A percentile compares a stretch with the other conserved stretches of the same genome.
Conservation (phyloP, 2,113 vertebrate species). For the Stigmatopora nigra region DNA sequence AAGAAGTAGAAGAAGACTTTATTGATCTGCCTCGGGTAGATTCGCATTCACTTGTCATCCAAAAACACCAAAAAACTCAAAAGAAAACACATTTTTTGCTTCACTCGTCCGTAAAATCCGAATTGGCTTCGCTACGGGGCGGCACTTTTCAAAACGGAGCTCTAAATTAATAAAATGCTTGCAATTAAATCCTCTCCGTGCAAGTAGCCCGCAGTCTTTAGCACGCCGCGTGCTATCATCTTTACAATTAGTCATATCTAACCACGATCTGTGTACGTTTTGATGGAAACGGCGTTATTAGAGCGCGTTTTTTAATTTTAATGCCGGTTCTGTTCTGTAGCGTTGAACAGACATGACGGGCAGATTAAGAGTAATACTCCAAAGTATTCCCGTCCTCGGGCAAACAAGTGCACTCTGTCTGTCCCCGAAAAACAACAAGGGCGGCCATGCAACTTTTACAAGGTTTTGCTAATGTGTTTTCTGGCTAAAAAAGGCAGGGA, state of each 20-base stretch:
- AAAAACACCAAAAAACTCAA: background rate
- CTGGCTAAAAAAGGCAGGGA: background rate
- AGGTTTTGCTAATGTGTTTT: background rate
- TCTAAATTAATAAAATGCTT: background rate
- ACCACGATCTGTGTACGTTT: background rate
- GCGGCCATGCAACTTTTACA: conserved; percentile 5
- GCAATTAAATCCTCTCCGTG: background rate
- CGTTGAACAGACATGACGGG: background rate
- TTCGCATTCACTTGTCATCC: too few relatives aligned
- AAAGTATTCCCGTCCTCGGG: background rate
- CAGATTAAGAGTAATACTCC: background rate
- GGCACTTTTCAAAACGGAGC: background rate
- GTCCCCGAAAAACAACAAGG: background rate
- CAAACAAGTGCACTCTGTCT: background rate
- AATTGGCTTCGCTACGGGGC: background rate
- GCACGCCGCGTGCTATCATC: background rate
- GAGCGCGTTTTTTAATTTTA: background rate
- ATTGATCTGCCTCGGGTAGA: too few relatives aligned
- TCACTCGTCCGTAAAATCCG: background rate
- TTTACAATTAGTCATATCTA: conserved; percentile 5
- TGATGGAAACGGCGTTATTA: background rate
- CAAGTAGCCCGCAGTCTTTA: background rate
- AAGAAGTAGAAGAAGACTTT: background rate
- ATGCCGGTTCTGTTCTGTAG: background rate
- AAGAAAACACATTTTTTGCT: background rate